phyloP scores from a whole-genome alignment of 2,888 invertebrate species.

The Chrysolina americana region DNA sequence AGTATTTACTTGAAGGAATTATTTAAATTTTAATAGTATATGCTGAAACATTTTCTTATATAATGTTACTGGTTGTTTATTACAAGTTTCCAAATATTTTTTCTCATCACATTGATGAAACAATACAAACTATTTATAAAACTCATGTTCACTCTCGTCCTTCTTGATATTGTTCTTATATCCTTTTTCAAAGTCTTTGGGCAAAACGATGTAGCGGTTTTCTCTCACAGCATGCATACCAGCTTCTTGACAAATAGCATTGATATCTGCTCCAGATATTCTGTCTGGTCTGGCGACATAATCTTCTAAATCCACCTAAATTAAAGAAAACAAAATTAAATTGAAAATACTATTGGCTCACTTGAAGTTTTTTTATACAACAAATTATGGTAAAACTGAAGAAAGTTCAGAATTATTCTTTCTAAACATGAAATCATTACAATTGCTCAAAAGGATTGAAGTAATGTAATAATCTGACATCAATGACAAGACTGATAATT shows the following conservation, averaged over 20 bases:
- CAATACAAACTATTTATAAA: slow-evolving; percentile 89
- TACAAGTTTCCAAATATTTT: neutral
- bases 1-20: too few species aligned
- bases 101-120: neutral
- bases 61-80: neutral
- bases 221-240: slow-evolving; percentile 99
- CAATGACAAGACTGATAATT: too few species aligned
- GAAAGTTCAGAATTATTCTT: too few species aligned
- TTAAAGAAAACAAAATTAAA: slow-evolving; percentile 30
- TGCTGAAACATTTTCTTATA: too few species aligned
- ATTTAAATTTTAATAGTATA: too few species aligned
- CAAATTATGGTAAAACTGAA: too few species aligned
- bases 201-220: slow-evolving; percentile 98
- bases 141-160: slow-evolving; percentile 99
- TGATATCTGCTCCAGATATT: slow-evolving; percentile 99
- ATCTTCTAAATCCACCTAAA: slow-evolving; percentile 94
- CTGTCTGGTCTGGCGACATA: slow-evolving; percentile 98
- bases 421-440: too few species aligned
- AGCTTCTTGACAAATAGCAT: slow-evolving; percentile 99
- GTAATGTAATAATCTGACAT: too few species aligned
- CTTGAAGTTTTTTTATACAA: too few species aligned
- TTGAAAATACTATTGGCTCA: too few species aligned
- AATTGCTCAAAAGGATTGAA: too few species aligned
- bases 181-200: slow-evolving; percentile 99
- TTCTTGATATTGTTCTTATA: slow-evolving; percentile 99